These are phyloP conservation scores for Pseudomugil tenellus DNA, from an alignment of 2,797 vertebrate genomes.

Conservation along the genomic window DNA sequence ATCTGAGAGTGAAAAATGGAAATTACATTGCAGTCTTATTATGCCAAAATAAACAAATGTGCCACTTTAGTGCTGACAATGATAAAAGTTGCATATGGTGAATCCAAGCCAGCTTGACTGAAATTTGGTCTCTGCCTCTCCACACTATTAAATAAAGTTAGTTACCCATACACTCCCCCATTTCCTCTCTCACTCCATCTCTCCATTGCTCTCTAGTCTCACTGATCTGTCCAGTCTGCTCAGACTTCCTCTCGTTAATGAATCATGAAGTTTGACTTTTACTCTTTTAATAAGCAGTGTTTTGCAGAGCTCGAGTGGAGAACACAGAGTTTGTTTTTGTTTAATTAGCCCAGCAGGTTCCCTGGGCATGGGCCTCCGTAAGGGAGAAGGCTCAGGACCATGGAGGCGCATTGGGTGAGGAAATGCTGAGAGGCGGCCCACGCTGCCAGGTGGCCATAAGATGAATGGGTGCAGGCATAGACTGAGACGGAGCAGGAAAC, in stretches of 20 bases:
- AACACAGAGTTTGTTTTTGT: slow-evolving; percentile 83
- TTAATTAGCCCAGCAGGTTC: slow-evolving; percentile 82
- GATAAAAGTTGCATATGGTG: slow-evolving; percentile 31
- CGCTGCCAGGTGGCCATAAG: slow-evolving; percentile 71
- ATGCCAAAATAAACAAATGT: slow-evolving; percentile 21
- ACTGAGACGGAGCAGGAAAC: slow-evolving; percentile 77
- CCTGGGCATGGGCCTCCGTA: slow-evolving; percentile 50
- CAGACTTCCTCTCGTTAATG: slow-evolving; percentile 89
- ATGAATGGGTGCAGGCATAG: slow-evolving; percentile 71
- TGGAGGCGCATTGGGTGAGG: slow-evolving; percentile 58
- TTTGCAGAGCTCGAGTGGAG: slow-evolving; percentile 75
- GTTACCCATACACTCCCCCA: slow-evolving; percentile 37
- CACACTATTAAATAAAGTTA: slow-evolving; percentile 43
- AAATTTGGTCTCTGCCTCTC: slow-evolving; percentile 22
- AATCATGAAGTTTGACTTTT: slow-evolving; percentile 87
- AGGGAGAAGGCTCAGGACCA: slow-evolving; percentile 48
- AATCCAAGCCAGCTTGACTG: slow-evolving; percentile 20
- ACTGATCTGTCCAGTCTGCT: slow-evolving; percentile 83
- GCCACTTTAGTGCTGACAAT: slow-evolving; percentile 1
- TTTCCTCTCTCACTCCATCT: slow-evolving; percentile 60
- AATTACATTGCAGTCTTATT: neutral
- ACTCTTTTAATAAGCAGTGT: slow-evolving; percentile 82
- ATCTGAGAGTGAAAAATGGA: slow-evolving; percentile 6
- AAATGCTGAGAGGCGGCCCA: slow-evolving; percentile 60
- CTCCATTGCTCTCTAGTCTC: slow-evolving; percentile 48